Evolutionary conservation across 2,888 invertebrate genomes (phyloP), one percentile per base, ranked within the genome.

Genomic region (Drosophila meridionalis): DNA sequence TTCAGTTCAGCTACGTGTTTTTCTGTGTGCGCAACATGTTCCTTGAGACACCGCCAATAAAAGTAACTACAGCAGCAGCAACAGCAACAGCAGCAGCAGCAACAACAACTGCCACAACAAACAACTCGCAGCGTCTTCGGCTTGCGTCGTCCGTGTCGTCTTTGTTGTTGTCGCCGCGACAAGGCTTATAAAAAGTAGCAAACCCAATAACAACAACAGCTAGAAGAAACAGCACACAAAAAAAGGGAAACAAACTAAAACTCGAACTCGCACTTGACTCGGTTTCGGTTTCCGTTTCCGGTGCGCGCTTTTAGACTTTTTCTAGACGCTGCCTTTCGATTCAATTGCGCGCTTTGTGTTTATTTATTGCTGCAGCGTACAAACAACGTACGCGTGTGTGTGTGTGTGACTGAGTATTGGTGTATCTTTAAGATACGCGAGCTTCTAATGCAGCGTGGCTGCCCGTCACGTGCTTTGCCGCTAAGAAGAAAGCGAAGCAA

Each of bases 1-100:
- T 76, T 83, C 68, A 80, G 83, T 85, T 85, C 72, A 89, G 85
- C 82, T 63, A 73, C 73, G 76, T 89, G 82, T 85, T 89, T 89
- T 89, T 89, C 66, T 80, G 75, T 85, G 90, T 88, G 86, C 88
- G 86, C 86, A 89, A 86, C 90, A 89, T 88, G 90, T 86, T 89
- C 72, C 88, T 86, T 86, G 90, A 86, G 88, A 82, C 83, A 78
- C 78, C 75, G 73, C 83, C 82, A 82, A 82, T 78, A 82, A 78
- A 71, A 83, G 79, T 82, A 83, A 84, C 87, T 69, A 64, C 81
- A 71, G 45, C 57, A 62, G 34, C 57, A 68, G 28, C 71, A 52
- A 40, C 75, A 45, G 30, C 52, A 45, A 62, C 52, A 52, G 30
- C 61, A 55, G 48, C 65, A 50, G 26, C 45, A 50, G 42, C 63